Base-by-base conservation (phyloP, 2,113 vertebrate species). In the Illadopsis cleaveri region DNA sequence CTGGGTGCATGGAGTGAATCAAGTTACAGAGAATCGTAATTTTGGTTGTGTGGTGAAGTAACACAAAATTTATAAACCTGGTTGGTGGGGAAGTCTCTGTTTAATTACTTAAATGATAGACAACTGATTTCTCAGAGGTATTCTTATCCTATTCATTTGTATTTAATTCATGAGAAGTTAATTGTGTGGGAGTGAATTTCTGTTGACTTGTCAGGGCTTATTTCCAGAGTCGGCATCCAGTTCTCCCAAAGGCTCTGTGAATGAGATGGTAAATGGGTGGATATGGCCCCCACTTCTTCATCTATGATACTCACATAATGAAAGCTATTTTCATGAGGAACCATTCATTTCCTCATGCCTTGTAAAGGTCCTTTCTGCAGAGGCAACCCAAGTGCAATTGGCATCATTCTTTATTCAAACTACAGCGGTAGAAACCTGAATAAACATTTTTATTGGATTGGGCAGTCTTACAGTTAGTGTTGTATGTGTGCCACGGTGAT, bases 111-210 rank as follows among this genome's bases (percentile, higher is more conserved):
- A 85, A 85, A 79, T 86, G 47, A 71, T 30, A 95, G 80, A 60
- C 81, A 90, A 3, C 44, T 81, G 66, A 81, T 89, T 93, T 90
- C 91, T 90, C 93, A 45, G 66, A 89, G 82, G 47, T 92, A 73
- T 92, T 93, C 54, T 53, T 88, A 70, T 45, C 40, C 64, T 62
- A 60, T 92, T 95, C 56, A 77, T 94, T 96, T 94, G 76, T 92
- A 75, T 89, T 81, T 97, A 93, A 94, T 93, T 93, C 45, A 45
- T 81, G 82, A 93, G 92, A 89, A 90, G 76, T 86, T 95, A 92
- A 89, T 89, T 92, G 73, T 5, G 1, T 93, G 84, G 88, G 65
- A 93, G 72, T 89, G 86, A 83, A 89, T 96, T 93, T 92, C 69
- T 91, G 80, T 92, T 94, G 92, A 80, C 44, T 94, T 86, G 65